phyloP scores from a whole-genome alignment of 2,888 invertebrate species.

The Sarcophaga variegata region DNA sequence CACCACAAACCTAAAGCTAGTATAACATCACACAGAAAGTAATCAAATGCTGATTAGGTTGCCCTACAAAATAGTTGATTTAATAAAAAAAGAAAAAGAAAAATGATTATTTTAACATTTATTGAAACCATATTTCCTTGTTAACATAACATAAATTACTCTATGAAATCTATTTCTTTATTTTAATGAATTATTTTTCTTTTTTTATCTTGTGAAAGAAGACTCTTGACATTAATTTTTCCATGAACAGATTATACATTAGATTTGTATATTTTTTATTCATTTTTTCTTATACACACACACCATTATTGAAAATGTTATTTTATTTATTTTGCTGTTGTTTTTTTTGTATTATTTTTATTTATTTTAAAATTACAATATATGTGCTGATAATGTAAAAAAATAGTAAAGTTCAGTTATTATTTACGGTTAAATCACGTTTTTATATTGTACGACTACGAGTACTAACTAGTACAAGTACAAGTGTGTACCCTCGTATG shows the following conservation, averaged over 20 bases:
- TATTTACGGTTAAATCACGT: neutral
- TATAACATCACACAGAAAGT: no score
- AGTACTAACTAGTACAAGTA: neutral
- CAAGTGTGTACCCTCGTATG: neutral
- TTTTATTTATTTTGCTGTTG: constrained; percentile 12
- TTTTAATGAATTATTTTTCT: neutral
- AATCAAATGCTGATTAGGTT: no score
- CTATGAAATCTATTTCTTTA: neutral
- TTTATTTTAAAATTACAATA: constrained; percentile 30
- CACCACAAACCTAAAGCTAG: no score
- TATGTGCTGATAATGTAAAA: constrained; percentile 29
- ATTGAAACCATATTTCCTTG: neutral
- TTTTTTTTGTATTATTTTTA: constrained; percentile 15
- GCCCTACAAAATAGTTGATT: neutral
- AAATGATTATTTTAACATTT: neutral
- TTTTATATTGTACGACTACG: neutral
- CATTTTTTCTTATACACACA: neutral
- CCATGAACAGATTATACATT: neutral
- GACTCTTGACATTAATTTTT: neutral
- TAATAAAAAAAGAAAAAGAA: neutral
- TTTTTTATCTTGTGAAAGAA: neutral
- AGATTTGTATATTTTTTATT: neutral
- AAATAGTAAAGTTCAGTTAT: neutral
- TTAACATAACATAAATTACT: neutral
- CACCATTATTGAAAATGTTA: neutral